These are phyloP conservation scores for Natrix natrix DNA, from an alignment of 2,797 vertebrate species.

Conservation along the genomic window DNA sequence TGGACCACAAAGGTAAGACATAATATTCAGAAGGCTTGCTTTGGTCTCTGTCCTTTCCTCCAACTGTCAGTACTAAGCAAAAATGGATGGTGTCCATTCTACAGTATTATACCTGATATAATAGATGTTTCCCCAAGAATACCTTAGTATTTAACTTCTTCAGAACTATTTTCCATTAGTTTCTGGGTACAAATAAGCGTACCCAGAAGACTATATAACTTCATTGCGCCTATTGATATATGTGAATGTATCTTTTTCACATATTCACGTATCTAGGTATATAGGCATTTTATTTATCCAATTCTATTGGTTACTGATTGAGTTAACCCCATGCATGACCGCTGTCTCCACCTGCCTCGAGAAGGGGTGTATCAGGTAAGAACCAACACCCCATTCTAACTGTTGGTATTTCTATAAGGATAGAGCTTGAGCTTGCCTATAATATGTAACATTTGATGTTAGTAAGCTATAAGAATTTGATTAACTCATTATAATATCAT, in stretches of 20 bases:
- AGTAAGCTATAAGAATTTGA: background rate
- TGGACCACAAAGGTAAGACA: slow-evolving; percentile 95
- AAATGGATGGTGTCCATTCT: background rate
- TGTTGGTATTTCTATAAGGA: background rate
- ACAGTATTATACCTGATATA: background rate
- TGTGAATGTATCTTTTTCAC: too few species aligned
- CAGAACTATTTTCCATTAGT: background rate
- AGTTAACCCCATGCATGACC: too few species aligned
- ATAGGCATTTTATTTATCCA: background rate
- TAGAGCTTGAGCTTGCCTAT: background rate
- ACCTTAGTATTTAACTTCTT: background rate
- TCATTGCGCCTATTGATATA: background rate
- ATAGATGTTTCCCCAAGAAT: background rate
- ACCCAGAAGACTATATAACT: background rate
- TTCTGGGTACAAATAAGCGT: background rate
- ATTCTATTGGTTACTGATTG: too few species aligned
- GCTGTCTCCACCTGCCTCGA: too few species aligned
- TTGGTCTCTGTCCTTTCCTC: background rate
- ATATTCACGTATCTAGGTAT: background rate
- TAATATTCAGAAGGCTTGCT: background rate
- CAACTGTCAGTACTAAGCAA: background rate
- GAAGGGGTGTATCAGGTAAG: too few species aligned
- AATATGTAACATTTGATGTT: background rate
- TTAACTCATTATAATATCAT: background rate
- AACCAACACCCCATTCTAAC: background rate